Evolutionary conservation across 2,797 vertebrate genomes (phyloP), one percentile per base, ranked within the genome.

Genomic region (Cygnus olor): DNA sequence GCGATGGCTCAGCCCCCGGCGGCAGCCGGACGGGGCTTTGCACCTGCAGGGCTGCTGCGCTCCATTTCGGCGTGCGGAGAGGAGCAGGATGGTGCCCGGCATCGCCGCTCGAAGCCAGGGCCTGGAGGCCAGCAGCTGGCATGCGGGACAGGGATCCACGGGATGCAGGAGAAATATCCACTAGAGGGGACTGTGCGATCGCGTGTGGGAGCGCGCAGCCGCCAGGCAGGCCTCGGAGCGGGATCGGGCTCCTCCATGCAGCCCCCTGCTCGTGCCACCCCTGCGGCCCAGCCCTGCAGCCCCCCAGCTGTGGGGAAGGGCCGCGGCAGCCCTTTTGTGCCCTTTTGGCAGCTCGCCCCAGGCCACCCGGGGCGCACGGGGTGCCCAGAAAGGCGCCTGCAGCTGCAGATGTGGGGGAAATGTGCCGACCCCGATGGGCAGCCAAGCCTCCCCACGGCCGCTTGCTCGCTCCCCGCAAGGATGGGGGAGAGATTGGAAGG

Each of bases 101-200:
- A 5, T 10, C 13, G 0, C 9, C 3, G 63, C 68, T 44, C 4
- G 4, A 38, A 9, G 21, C 27, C 47, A 2, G 54, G 66, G 11
- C 44, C 25, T 6, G 25, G 44, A 78, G 69, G 27, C 21, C 25
- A 30, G 18, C 14, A 6, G 0, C 42, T 84, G 4, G 2, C n/a
- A 54, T 53, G 78, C 63, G 11, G 74, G 56, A 74, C 79, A 73
- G 94, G 85, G 21, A 89, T 94, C 96, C 95, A 85, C 96, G 95
- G 96, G 96, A 93, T 57, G 79, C 63, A 14, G 74, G 56, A 74
- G 79, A 77, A 95, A 85, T 24, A 89, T 93, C 96, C 96, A 86
- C 96, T 97, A 97, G 96, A 94, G 96, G 96, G 96, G 92, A 97
- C 96, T 97, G 68, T 97, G 83, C 1, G 93, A 96, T 53, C 92